Conservation (phyloP, 2,113 vertebrate genomes). For the Aviceda subcristata region DNA sequence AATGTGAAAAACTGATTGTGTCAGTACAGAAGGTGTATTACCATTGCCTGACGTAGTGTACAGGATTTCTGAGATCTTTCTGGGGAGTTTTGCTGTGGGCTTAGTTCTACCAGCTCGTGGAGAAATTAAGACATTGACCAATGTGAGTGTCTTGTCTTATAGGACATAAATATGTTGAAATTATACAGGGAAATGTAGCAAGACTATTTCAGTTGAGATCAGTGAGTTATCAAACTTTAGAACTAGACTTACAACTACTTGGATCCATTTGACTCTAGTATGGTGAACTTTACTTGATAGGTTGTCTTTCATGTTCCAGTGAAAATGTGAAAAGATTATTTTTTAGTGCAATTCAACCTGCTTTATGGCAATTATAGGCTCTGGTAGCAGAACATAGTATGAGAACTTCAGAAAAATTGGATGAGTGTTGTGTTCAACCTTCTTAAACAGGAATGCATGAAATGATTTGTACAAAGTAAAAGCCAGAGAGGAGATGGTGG, state of each 20-base stretch:
- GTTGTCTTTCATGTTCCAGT: constrained; percentile 35
- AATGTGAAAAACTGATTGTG: neutral
- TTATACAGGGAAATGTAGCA: neutral
- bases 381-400: constrained; percentile 12
- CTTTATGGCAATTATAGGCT: constrained; percentile 33
- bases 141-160: constrained; percentile 8
- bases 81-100: neutral
- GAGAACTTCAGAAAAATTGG: neutral
- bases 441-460: constrained; percentile 2
- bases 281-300: neutral
- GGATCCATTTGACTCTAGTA: constrained; percentile 2
- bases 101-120: constrained; percentile 24
- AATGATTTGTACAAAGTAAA: neutral
- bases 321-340: constrained; percentile 54
- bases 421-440: neutral
- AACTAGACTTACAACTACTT: constrained; percentile 28
- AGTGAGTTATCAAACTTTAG: neutral
- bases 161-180: constrained; percentile 11
- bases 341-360: constrained; percentile 47
- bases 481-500: neutral
- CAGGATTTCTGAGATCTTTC: constrained; percentile 27
- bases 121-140: neutral
- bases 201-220: neutral
- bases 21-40: neutral
- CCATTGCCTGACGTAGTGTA: neutral